phyloP scores from a whole-genome alignment of 2,113 vertebrate genomes.

The Pollachius pollachius region DNA sequence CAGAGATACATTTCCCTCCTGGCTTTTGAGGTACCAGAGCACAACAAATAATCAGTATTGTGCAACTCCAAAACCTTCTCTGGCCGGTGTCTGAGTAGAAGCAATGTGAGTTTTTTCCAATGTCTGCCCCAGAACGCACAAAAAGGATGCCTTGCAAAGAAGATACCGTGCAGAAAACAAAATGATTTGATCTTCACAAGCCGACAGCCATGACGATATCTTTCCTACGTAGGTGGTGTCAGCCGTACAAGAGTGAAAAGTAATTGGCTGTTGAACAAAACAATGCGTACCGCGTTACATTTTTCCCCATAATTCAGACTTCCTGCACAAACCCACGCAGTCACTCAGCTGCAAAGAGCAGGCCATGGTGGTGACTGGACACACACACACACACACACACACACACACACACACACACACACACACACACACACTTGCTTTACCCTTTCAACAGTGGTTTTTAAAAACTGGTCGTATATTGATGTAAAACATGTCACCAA shows the following conservation, averaged over 20 bases:
- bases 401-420: no score
- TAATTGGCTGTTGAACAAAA: slow-evolving; percentile 63
- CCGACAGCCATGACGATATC: slow-evolving; percentile 69
- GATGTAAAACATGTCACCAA: background rate
- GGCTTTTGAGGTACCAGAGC: no score
- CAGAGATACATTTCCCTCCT: no score
- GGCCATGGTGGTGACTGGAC: slow-evolving; percentile 53
- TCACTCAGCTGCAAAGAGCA: slow-evolving; percentile 54
- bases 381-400: slow-evolving; percentile 6
- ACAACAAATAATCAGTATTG: no score
- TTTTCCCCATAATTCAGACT: slow-evolving; percentile 81
- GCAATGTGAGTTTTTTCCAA: slow-evolving; percentile 45
- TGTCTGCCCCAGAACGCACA: slow-evolving; percentile 36
- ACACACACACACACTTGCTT: background rate
- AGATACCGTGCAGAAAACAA: slow-evolving; percentile 23
- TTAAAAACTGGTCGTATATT: no score
- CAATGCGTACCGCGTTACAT: slow-evolving; percentile 68
- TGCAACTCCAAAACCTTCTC: slow-evolving; percentile 16
- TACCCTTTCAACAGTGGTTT: no score
- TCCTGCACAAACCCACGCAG: slow-evolving; percentile 85
- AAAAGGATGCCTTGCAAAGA: slow-evolving; percentile 38
- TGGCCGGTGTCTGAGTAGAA: slow-evolving; percentile 24
- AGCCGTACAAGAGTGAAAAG: slow-evolving; percentile 60
- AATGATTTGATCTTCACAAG: slow-evolving; percentile 53
- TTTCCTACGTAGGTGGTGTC: slow-evolving; percentile 92